Percentiles rank a stretch among this genome's conserved stretches.
phyloP scores from a whole-genome alignment of 2,113 vertebrate genomes.

The Balaenoptera acutorostrata region DNA sequence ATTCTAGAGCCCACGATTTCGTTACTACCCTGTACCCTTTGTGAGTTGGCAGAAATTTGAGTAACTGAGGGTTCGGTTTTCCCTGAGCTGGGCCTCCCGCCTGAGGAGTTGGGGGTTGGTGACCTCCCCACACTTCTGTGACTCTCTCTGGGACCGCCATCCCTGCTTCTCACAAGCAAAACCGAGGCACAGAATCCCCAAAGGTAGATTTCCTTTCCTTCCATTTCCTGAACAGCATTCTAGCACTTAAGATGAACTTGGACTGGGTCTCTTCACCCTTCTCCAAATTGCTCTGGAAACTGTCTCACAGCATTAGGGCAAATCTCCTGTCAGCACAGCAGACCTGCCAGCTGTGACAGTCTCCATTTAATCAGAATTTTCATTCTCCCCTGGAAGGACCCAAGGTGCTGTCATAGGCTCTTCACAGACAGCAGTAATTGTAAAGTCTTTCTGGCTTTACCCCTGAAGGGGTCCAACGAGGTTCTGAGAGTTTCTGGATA shows the following conservation, averaged over 20 bases:
- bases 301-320: not conserved
- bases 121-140: not conserved
- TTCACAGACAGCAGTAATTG: not conserved
- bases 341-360: not conserved
- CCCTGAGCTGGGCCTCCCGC: not conserved
- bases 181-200: not conserved
- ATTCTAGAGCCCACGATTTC: not conserved
- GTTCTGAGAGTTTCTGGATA: not conserved
- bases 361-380: not conserved
- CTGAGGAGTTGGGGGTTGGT: not conserved
- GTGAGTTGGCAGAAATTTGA: not conserved
- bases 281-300: not conserved
- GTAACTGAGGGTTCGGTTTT: not conserved
- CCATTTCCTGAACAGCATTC: not conserved
- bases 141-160: not conserved
- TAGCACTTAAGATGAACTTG: not conserved
- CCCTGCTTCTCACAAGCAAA: not conserved
- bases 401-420: not conserved
- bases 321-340: not conserved
- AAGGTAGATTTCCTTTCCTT: not conserved
- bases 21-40: rapidly evolving
- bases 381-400: not conserved
- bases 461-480: not conserved
- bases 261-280: not conserved
- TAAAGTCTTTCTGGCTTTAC: not conserved